Evolutionary conservation across 2,888 invertebrate species (phyloP).

Genomic region (Pyrrhosoma nymphula): DNA sequence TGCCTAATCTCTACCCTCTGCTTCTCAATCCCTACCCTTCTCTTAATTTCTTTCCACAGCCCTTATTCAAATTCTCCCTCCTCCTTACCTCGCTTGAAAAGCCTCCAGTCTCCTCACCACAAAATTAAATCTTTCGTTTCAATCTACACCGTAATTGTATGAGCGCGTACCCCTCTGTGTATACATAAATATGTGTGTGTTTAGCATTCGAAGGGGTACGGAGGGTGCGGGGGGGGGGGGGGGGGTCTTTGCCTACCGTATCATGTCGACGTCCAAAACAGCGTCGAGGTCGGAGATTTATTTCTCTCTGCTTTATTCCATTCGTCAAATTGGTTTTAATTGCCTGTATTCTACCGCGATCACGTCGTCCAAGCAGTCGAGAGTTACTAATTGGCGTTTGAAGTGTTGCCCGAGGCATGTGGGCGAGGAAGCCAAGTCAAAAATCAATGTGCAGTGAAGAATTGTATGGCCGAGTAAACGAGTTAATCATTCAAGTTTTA

Average conservation of each 20-base stretch:
- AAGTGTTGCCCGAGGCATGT: neutral
- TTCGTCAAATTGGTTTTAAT: constrained; percentile 10
- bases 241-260: neutral
- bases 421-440: neutral
- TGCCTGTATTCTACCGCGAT: neutral
- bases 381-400: neutral
- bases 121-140: constrained; percentile 7
- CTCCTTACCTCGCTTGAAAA: neutral
- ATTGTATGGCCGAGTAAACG: neutral
- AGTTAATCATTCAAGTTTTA: neutral
- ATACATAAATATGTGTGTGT: neutral
- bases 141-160: neutral
- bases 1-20: neutral
- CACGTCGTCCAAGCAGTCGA: neutral
- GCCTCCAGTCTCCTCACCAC: neutral
- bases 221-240: no score
- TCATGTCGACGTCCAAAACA: neutral
- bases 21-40: neutral
- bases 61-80: neutral
- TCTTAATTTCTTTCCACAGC: neutral
- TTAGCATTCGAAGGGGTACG: neutral
- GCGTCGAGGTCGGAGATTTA: neutral
- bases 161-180: neutral
- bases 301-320: neutral
- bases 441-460: neutral